Conservation (phyloP, 2,888 invertebrate genomes). For the Caenorhabditis sp. region DNA sequence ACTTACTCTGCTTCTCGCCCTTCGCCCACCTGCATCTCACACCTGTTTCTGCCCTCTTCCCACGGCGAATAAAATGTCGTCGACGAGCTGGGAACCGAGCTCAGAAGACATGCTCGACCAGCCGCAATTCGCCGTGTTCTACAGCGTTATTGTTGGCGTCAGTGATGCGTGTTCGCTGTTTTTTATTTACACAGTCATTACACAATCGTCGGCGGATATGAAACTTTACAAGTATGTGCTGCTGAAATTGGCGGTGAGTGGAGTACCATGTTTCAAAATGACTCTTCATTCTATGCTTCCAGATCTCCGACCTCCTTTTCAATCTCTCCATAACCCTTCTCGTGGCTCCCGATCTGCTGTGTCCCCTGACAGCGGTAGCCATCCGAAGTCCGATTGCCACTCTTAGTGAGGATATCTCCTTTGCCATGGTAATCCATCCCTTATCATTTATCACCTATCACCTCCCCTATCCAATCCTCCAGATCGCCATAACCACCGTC, state of each 20-base stretch:
- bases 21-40: slow-evolving; percentile 15
- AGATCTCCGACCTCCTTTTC: slow-evolving; percentile 47
- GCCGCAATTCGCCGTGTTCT: slow-evolving; percentile 39
- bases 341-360: slow-evolving; percentile 46
- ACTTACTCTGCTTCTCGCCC: too few species aligned
- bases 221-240: slow-evolving; percentile 39
- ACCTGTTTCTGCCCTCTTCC: slow-evolving; percentile 15
- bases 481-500: slow-evolving; percentile 30
- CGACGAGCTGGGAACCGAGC: not conserved
- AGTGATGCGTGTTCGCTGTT: slow-evolving; percentile 37
- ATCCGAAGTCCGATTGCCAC: slow-evolving; percentile 50
- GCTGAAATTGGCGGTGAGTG: slow-evolving; percentile 42
- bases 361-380: slow-evolving; percentile 34
- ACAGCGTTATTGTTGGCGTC: slow-evolving; percentile 15
- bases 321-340: slow-evolving; percentile 33
- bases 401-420: slow-evolving; percentile 36
- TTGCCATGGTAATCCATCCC: slow-evolving; percentile 25
- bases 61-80: slow-evolving; percentile 38
- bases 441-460: too few species aligned
- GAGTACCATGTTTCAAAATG: too few species aligned
- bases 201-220: slow-evolving; percentile 46
- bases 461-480: not conserved
- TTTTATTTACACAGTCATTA: slow-evolving; percentile 40
- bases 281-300: not conserved
- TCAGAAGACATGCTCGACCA: slow-evolving; percentile 52